Evolutionary conservation across 2,888 invertebrate species (phyloP), one percentile per base, ranked within the genome.

Genomic region (Cryptocheilus praepositus): DNA sequence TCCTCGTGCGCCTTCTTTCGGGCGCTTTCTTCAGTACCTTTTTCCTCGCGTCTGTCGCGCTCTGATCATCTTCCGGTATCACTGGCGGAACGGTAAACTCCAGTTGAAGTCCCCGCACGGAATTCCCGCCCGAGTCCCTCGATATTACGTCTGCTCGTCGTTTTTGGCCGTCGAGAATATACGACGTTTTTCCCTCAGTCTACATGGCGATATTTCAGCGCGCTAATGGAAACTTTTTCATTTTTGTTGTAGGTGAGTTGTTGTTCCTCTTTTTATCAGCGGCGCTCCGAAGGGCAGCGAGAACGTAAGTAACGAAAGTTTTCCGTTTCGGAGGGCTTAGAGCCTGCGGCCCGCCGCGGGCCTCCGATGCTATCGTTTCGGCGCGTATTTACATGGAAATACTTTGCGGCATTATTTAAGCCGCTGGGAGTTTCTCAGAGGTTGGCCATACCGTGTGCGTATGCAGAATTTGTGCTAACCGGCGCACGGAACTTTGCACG

Each of bases 191-290:
- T n/a, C 53, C 0, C 22, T 22, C 16, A 13, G 15, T 5, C 16
- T 7, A 2, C 19, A n/a, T 22, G 25, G 19, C 16, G 2, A 22
- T 25, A 53, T 22, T 8, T 52, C 0, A 43, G 15, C 18, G 2
- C 2, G 13, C 59, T 77, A 73, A 77, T 4, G 0, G 46, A 43
- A 44, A 21, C 0, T 21, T 71, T 71, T 53, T 22, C 61, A 49
- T 73, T 59, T 70, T 15, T 82, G 78, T 83, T 82, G n/a, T 79
- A 83, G 83, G 83, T 83, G 71, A 83, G 83, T 77, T 49, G 52
- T 18, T 18, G 7, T n/a, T 44, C 25, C 25, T 3, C 5, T 44
- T 36, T 36, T 36, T 36, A 36, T 36, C 36, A 36, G 36, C 36
- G 8, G 8, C 36, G 36, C 11, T 7, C 36, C 36, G 36, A 11